phyloP scores from a whole-genome alignment of 37 sponge, comb jelly and placozoan species.

The Axinella damicornis region DNA sequence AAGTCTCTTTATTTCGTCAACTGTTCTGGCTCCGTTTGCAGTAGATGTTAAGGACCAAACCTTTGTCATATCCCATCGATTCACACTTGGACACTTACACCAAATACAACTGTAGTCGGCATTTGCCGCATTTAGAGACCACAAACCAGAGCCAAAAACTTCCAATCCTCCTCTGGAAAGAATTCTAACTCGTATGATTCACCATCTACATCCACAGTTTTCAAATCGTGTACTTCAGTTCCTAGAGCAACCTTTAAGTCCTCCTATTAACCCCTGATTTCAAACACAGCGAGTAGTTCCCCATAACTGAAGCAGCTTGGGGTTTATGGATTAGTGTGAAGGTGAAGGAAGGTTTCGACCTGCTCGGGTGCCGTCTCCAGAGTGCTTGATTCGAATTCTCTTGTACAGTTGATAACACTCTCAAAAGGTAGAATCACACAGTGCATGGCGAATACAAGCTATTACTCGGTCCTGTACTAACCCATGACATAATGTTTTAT shows the following conservation, averaged over 20 bases:
- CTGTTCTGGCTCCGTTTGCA: constrained; percentile 24
- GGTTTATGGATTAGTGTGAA: no score
- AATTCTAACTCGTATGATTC: not conserved
- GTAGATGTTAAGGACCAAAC: constrained; percentile 16
- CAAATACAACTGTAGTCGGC: constrained; percentile 19
- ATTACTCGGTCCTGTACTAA: constrained; percentile 10
- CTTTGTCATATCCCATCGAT: not conserved
- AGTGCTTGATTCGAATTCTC: not conserved
- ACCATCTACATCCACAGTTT: no score
- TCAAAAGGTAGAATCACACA: not conserved
- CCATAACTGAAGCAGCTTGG: no score
- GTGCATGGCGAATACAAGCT: no score
- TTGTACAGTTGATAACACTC: not conserved
- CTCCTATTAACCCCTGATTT: no score
- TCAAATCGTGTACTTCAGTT: no score
- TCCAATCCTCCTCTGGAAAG: constrained; percentile 14
- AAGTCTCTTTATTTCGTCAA: constrained; percentile 15
- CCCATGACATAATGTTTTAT: no score
- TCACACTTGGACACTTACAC: constrained; percentile 14
- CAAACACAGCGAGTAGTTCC: no score
- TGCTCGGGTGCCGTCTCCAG: constrained; percentile 25
- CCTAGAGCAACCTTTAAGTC: no score
- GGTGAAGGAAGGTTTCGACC: not conserved
- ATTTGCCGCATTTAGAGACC: constrained; percentile 31
- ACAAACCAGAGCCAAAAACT: constrained; percentile 10